A percentile compares a stretch with the other conserved stretches of the same genome.
These are phyloP conservation scores for Coilia nasus DNA, from an alignment of 2,797 vertebrate genomes.

Conservation along the genomic window DNA sequence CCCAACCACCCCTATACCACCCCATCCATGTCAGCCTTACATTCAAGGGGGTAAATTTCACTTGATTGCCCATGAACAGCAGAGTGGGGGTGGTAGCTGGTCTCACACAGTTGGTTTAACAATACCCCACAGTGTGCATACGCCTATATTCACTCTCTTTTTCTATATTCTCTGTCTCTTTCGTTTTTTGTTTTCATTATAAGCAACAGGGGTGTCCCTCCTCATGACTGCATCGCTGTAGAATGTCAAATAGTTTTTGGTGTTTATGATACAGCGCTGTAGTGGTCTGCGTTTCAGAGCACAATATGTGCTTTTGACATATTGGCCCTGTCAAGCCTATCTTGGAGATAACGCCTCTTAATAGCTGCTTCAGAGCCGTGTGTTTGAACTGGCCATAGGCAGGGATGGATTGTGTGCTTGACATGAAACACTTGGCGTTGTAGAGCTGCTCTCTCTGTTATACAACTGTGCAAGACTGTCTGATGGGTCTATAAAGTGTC, in stretches of 20 bases:
- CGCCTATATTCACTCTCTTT: background rate
- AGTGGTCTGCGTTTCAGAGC: background rate
- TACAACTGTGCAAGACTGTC: background rate
- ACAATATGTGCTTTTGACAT: conserved; percentile 10
- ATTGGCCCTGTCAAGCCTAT: conserved; percentile 1
- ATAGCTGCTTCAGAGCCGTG: background rate
- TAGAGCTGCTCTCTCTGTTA: background rate
- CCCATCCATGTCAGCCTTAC: background rate
- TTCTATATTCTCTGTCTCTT: background rate
- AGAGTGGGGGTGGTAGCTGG: background rate
- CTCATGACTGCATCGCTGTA: background rate
- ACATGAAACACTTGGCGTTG: conserved; percentile 7
- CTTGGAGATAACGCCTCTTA: background rate
- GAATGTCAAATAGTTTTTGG: background rate
- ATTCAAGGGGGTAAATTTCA: background rate
- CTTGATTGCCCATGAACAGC: background rate
- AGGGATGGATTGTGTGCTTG: background rate
- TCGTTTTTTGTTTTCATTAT: background rate
- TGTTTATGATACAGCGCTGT: background rate
- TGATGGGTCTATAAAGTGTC: background rate
- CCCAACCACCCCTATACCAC: background rate
- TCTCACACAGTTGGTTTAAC: background rate
- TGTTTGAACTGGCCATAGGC: conserved; percentile 14
- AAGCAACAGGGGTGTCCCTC: background rate
- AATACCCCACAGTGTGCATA: background rate